A percentile compares a stretch with the other conserved stretches of the same genome.
phyloP scores from a whole-genome alignment of 2,888 invertebrate genomes.

The Pyrrhia umbra region DNA sequence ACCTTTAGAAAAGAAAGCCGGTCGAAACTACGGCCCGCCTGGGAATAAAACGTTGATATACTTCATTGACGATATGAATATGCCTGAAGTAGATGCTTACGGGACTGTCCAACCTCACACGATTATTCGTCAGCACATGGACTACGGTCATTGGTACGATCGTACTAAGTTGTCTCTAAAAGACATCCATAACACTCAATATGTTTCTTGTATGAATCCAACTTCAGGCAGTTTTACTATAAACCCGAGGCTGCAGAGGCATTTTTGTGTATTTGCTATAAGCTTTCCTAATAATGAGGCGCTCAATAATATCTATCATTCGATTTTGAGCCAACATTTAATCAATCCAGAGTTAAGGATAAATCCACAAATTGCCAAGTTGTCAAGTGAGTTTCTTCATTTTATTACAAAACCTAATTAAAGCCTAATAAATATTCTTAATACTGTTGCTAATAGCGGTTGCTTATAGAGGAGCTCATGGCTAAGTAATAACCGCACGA shows the following conservation, averaged over 20 bases:
- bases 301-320: slow-evolving; percentile 96
- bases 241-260: slow-evolving; percentile 97
- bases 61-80: slow-evolving; percentile 99
- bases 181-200: slow-evolving; percentile 99
- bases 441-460: no score
- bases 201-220: slow-evolving; percentile 99
- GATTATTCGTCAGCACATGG: slow-evolving; percentile 97
- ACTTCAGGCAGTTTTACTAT: slow-evolving; percentile 99
- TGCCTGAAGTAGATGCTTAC: slow-evolving; percentile 97
- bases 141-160: slow-evolving; percentile 98
- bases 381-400: slow-evolving; percentile 83
- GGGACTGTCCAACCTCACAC: slow-evolving; percentile 99
- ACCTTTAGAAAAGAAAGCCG: slow-evolving; percentile 98
- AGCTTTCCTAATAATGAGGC: slow-evolving; percentile 96
- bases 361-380: slow-evolving; percentile 91
- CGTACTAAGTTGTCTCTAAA: slow-evolving; percentile 96
- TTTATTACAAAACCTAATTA: background rate
- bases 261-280: slow-evolving; percentile 97
- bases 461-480: no score
- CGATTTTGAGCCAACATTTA: slow-evolving; percentile 96
- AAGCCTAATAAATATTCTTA: no score
- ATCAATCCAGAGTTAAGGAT: slow-evolving; percentile 95
- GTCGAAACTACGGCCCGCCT: slow-evolving; percentile 98
- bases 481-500: no score
- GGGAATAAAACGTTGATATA: slow-evolving; percentile 98